phyloP scores from a whole-genome alignment of 2,797 vertebrate genomes.

The Peromyscus aztecus region DNA sequence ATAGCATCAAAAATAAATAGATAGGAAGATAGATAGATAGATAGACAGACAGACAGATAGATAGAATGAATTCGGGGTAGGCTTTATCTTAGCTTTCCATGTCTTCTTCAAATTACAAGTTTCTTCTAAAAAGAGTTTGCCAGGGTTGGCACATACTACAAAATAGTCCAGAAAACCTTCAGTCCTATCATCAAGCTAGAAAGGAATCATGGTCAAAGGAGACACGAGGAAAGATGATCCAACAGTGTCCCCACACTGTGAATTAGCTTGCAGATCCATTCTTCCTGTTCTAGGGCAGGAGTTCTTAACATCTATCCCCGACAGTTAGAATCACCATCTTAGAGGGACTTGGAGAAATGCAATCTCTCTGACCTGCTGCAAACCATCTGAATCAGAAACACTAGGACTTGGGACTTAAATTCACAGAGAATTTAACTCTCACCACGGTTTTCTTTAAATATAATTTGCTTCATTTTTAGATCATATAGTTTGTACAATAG shows the following conservation, averaged over 20 bases:
- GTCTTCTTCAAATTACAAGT: background rate
- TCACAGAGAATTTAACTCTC: background rate
- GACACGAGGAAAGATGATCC: background rate
- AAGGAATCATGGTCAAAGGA: background rate
- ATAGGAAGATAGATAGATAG: background rate
- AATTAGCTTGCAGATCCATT: background rate
- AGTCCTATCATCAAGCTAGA: no score
- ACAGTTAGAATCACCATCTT: background rate
- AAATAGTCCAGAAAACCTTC: background rate
- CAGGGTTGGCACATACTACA: background rate
- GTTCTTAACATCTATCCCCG: background rate
- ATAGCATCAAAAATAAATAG: background rate
- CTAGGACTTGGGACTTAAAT: no score
- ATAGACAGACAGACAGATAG: no score
- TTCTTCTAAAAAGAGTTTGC: background rate
- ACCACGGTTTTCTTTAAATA: background rate
- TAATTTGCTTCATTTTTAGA: background rate
- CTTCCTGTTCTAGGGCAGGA: background rate
- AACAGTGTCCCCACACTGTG: background rate
- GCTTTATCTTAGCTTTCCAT: background rate
- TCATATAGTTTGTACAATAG: background rate
- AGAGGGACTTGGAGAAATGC: background rate
- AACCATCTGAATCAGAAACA: background rate
- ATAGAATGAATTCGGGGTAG: no score
- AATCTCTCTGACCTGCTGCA: background rate